Conservation (phyloP, 2,113 vertebrate genomes). For the Zosterops japonicus region DNA sequence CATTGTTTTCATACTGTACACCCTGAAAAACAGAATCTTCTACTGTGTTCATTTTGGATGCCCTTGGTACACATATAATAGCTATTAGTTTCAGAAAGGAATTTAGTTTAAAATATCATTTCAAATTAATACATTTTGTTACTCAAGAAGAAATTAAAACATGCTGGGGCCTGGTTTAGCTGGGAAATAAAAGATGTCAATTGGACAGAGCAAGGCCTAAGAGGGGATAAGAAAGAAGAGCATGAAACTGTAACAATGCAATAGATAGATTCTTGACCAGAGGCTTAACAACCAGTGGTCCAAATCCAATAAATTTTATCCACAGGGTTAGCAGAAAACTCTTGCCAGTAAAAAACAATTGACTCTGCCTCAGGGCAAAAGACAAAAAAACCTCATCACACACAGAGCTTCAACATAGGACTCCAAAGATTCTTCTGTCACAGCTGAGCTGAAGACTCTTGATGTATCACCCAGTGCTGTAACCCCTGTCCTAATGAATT, state of each 20-base stretch:
- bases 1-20: neutral
- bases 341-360: conserved; percentile 15
- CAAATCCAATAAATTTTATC: conserved; percentile 45
- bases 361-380: conserved; percentile 4
- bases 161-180: neutral
- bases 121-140: neutral
- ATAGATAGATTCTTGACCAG: conserved; percentile 30
- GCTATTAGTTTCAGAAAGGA: neutral
- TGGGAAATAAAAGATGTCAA: neutral
- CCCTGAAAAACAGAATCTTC: neutral
- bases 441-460: neutral
- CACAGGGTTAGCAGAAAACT: neutral
- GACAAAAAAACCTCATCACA: neutral
- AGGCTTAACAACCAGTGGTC: conserved; percentile 11
- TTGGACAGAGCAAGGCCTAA: neutral
- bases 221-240: neutral
- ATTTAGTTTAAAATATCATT: neutral
- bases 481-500: conserved; percentile 22
- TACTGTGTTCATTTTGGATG: neutral
- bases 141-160: neutral
- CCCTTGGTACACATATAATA: neutral
- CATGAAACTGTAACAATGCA: neutral
- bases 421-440: neutral
- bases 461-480: neutral
- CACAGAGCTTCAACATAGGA: neutral